Conservation (phyloP, 2,113 vertebrate species). For the Fulica atra region DNA sequence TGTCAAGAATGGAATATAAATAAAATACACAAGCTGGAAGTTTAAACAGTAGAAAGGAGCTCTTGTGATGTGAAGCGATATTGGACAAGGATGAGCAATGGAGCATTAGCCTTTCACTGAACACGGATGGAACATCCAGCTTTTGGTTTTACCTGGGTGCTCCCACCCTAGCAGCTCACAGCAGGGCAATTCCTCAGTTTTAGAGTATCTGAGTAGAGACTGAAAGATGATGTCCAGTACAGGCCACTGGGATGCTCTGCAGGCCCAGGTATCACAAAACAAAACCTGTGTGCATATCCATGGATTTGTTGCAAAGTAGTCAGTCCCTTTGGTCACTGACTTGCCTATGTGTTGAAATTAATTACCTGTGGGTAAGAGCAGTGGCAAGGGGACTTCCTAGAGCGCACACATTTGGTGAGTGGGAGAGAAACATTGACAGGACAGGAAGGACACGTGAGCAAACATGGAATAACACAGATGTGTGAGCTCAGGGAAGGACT, state of each 20-base stretch:
- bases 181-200: not conserved
- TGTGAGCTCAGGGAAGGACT: not conserved
- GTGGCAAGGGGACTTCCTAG: not conserved
- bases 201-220: not conserved
- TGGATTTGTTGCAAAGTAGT: not conserved
- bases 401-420: not conserved
- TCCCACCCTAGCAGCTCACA: not conserved
- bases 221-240: not conserved
- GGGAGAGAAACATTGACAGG: not conserved
- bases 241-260: not conserved
- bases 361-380: not conserved
- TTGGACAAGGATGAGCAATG: not conserved
- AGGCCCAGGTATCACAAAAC: not conserved
- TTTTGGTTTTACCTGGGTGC: not conserved
- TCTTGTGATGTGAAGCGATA: not conserved
- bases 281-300: not conserved
- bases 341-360: not conserved
- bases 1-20: not conserved
- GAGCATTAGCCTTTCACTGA: not conserved
- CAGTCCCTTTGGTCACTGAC: not conserved
- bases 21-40: not conserved
- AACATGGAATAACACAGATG: not conserved
- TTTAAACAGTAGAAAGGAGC: not conserved
- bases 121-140: not conserved
- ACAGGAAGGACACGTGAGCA: accelerated